Conservation (phyloP, 2,113 vertebrate genomes). For the Tyto alba region DNA sequence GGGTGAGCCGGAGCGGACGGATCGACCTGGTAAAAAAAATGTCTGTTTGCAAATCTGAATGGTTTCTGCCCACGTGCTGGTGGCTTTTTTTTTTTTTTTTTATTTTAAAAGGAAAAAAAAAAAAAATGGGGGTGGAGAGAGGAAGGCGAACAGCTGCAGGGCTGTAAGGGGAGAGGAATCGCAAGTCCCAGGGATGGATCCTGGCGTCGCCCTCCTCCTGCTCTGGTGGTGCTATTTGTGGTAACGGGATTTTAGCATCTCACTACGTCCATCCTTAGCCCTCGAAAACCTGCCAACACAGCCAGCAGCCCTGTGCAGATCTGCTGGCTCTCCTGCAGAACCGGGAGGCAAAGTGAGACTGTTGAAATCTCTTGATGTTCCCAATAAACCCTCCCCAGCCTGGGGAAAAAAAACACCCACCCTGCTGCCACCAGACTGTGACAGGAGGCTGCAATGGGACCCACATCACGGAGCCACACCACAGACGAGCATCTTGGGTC, state of each 20-base stretch:
- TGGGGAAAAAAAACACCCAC: not conserved
- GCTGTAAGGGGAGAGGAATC: not conserved
- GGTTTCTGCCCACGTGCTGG: not conserved
- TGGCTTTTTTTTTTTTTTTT: not conserved
- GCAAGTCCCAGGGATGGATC: rapidly evolving
- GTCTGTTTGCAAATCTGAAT: rapidly evolving
- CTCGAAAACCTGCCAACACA: rapidly evolving
- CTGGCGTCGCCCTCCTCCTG: rapidly evolving
- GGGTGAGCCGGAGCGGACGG: rapidly evolving
- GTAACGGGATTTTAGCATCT: not conserved
- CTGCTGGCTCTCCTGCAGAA: not conserved
- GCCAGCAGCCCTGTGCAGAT: rapidly evolving
- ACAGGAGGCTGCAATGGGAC: not conserved
- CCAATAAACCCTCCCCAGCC: not conserved
- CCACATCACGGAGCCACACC: not conserved
- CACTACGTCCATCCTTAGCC: rapidly evolving
- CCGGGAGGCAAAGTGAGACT: not conserved
- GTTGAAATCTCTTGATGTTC: not conserved
- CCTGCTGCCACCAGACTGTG: rapidly evolving
- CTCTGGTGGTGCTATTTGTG: rapidly evolving
- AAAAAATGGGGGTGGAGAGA: not conserved
- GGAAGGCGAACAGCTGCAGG: not conserved
- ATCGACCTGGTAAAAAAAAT: rapidly evolving
- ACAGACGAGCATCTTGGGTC: not conserved
- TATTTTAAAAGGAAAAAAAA: not conserved